Evolutionary conservation across 2,888 invertebrate species (phyloP), one percentile per base, ranked within the genome.

Genomic region (Argynnis bischoffii): DNA sequence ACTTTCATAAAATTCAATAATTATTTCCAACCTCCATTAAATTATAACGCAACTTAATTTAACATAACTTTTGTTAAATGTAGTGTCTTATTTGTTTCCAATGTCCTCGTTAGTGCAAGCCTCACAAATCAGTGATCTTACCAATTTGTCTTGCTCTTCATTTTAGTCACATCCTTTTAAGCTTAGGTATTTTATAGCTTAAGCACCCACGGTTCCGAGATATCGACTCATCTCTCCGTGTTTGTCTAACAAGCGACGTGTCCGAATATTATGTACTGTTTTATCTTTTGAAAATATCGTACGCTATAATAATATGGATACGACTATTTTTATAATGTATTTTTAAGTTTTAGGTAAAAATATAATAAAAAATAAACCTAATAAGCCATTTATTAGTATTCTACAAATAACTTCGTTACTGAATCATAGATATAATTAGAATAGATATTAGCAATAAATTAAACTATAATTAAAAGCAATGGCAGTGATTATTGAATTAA

Each of bases 221-320:
- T 92, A 91, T 91, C 92, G 79, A 83, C 76, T 81, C 80, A 90
- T 90, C 90, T 89, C 35, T 78, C 76, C 86, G 79, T 92, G 91
- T 91, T 90, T 89, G 90, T 91, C 90, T 92, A 92, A 92, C 92
- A 88, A 92, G 92, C 85, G 83, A 87, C 90, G 89, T 89, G 90
- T 88, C 86, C 84, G 87, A 90, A 91, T 89, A 89, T 88, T 89
- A 88, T 87, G 80, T 88, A 87, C 86, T 86, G 84, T 87, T 86
- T 89, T 85, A 86, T 86, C 86, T 83, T 76, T 69, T 77, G 77
- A 76, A 74, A 75, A 61, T 16, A 79, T 78, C 77, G 68, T 64
- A 15, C 55, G 81, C 77, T 77, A 68, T 77, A 66, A 65, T 80
- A 67, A 56, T 76, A 64, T 77, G 84, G 90, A 88, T 74, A 72